Evolutionary conservation across 2,797 vertebrate genomes (phyloP).

Genomic region (Rhabdomys pumilio): DNA sequence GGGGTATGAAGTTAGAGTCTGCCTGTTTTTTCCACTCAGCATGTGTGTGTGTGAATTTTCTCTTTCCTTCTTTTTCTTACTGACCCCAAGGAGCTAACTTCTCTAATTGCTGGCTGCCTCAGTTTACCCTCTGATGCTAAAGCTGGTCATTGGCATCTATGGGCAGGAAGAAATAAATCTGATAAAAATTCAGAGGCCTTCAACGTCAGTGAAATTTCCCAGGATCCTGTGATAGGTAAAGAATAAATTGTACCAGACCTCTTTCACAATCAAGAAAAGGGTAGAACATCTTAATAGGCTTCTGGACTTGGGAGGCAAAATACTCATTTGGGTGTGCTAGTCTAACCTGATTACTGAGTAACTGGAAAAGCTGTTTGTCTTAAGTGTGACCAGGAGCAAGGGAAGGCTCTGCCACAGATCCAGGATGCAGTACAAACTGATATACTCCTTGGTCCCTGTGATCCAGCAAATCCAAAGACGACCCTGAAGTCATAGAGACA

Average conservation of each 20-base stretch:
- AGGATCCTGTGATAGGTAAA: background rate
- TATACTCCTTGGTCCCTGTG: background rate
- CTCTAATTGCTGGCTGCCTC: background rate
- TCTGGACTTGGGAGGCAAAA: background rate
- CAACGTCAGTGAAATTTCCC: background rate
- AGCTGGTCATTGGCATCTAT: background rate
- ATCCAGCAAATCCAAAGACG: background rate
- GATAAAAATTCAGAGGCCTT: background rate
- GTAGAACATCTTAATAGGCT: background rate
- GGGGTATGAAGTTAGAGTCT: background rate
- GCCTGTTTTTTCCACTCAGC: background rate
- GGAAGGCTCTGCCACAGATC: background rate
- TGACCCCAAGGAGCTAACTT: background rate
- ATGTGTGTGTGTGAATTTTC: background rate
- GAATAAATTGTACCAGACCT: background rate
- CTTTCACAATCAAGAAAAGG: background rate
- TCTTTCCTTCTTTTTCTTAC: background rate
- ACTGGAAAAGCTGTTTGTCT: conserved; percentile 8
- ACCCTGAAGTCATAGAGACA: background rate
- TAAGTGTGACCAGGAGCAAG: background rate
- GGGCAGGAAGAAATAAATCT: background rate
- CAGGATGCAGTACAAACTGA: background rate
- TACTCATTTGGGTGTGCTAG: background rate
- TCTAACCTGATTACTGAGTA: conserved; percentile 2
- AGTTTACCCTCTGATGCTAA: background rate